Base-by-base conservation (phyloP, 2,797 vertebrate genomes). In the Oryzias sinensis region DNA sequence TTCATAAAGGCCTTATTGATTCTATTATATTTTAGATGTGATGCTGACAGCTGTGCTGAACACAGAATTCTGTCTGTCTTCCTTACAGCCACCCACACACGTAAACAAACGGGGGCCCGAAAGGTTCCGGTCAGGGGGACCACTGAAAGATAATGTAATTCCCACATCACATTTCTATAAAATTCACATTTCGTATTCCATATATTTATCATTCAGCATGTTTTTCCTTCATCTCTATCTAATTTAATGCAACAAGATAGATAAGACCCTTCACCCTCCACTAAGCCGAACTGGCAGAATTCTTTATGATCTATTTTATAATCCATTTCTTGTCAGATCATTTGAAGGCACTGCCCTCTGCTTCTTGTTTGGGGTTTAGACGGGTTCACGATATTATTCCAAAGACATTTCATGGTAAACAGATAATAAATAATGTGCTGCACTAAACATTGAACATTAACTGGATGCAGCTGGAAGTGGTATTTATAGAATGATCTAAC, bases 401-500 rank as follows among this genome's bases (percentile, higher is more conserved):
- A 72, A 66, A 69, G 33, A 50, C 70, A 67, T 76, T 76, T 68
- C 84, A 75, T 72, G 75, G 62, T 62, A 55, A 70, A 76, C 48
- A 44, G 76, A 84, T 89, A 81, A 89, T 88, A 65, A 66, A 63
- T 57, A 20, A 62, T 55, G 72, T 49, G 41, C 90, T 91, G 84
- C 87, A 91, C 48, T 88, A 91, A 91, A 92, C 81, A 85, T 82
- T 59, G 82, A 74, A 76, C 79, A 87, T 86, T 91, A 93, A 92
- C 87, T 91, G 77, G 74, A 90, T 91, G 81, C 91, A 93, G 91
- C 88, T 94, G 92, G 64, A 64, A 37, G 74, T 22, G 82, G 87
- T 93, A 93, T 94, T 94, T 93, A 94, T 93, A 92, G 92, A 91
- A 91, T 80, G 81, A 93, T 88, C 86, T 91, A 77, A 92, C 86